Conservation (phyloP, 2,797 vertebrate species). For the Borostomias antarcticus region DNA sequence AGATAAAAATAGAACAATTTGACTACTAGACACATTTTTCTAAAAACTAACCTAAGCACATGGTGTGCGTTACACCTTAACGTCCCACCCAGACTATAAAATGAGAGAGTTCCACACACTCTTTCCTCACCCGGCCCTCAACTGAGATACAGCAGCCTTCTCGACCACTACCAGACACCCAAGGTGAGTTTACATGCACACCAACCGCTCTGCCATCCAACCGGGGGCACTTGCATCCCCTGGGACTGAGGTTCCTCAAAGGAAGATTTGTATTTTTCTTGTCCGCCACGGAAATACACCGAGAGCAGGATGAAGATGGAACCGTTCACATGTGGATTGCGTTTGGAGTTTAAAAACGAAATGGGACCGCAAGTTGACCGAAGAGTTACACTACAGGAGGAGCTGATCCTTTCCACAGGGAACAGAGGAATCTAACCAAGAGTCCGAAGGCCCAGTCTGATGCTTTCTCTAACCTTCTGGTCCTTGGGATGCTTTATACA, state of each 20-base stretch:
- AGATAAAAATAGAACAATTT: conserved; percentile 66
- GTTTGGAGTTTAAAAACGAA: conserved; percentile 23
- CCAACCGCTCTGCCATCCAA: too few relatives aligned
- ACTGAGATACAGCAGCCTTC: conserved; percentile 43
- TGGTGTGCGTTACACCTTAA: conserved; percentile 55
- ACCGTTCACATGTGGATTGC: conserved; percentile 32
- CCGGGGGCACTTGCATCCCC: too few relatives aligned
- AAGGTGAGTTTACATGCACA: conserved; percentile 55
- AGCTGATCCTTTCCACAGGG: background rate
- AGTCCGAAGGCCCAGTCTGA: background rate
- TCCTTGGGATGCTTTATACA: background rate
- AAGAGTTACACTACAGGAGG: background rate
- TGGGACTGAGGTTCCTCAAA: conserved; percentile 1
- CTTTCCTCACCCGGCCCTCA: conserved; percentile 35
- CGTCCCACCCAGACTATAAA: conserved; percentile 47
- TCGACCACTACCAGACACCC: background rate
- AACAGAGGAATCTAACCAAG: background rate
- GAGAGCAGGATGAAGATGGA: conserved; percentile 18
- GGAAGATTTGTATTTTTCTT: background rate
- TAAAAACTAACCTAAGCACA: conserved; percentile 53
- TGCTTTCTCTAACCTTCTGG: background rate
- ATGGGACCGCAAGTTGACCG: conserved; percentile 23
- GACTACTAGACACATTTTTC: conserved; percentile 65
- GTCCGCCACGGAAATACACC: conserved; percentile 39
- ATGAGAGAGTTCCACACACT: conserved; percentile 7